Evolutionary conservation across 1,140 invertebrate genomes (phyloP), one percentile per base, ranked within the genome.

Genomic region (Ridgeia piscesae): DNA sequence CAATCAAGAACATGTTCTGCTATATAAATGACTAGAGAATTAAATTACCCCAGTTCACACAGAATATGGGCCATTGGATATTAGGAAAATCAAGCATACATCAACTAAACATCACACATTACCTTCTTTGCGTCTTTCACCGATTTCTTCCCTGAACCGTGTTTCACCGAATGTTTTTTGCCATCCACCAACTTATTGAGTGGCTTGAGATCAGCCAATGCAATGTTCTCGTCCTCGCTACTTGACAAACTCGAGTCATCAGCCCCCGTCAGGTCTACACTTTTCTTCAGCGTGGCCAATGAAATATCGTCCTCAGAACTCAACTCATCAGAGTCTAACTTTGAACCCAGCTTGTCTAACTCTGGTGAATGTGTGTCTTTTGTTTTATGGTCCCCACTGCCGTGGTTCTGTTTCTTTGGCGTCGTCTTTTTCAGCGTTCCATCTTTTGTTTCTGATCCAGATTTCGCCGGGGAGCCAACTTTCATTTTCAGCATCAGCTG

Each of bases 281-380:
- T 92, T 34, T 77, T 50, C 33, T 91, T 92, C 34, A 94, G 42
- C 91, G 93, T 93, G 77, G 92, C 92, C 50, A 94, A 91, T 42
- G 94, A 94, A 35, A 93, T 91, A 92, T 94, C 94, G 14, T 92
- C 93, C 42, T 94, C 94, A 34, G 94, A 94, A 91, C 93, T 94
- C n/a, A 92, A 50, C 77, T 92, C 91, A 1, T 89, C 92, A 92
- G 0, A 21, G 35, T 34, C 35, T 90, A 42, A 42, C 17, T 34
- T 90, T 14, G 34, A 34, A 14, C n/a, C 17, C 89, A 42, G 89
- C 31, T 34, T 34, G 11, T 27, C 35, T 27, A 34, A 34, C 89
- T 14, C 21, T 6, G 89, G 31, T 27, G 89, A 90, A 90, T 34
- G 6, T 2, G 34, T 0, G 11, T 34, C 89, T 14, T n/a, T n/a